Percentiles rank a stretch among this genome's conserved stretches.
Evolutionary conservation across 2,888 invertebrate species (phyloP).

Genomic region (Nycteola revayana): DNA sequence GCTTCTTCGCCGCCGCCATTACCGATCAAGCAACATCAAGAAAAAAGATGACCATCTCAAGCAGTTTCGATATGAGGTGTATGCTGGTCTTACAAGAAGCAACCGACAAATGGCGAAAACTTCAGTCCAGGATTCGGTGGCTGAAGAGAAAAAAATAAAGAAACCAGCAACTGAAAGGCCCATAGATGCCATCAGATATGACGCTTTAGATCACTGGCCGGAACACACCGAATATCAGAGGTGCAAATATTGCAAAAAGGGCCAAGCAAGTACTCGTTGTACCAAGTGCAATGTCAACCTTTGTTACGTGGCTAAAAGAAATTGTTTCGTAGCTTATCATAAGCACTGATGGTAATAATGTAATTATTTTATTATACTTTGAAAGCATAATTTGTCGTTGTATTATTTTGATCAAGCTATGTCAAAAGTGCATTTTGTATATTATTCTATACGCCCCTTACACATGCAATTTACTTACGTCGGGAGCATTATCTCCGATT

Average conservation of each 20-base stretch:
- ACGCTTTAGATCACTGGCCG: conserved; percentile 15
- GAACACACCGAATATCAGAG: conserved; percentile 12
- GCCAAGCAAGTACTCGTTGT: conserved; percentile 15
- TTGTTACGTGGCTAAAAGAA: no score
- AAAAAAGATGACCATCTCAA: conserved; percentile 4
- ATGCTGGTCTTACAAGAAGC: conserved; percentile 2
- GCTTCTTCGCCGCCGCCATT: background rate
- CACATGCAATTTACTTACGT: background rate
- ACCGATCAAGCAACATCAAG: background rate
- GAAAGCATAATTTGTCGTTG: no score
- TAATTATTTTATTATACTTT: background rate
- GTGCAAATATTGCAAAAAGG: conserved; percentile 16
- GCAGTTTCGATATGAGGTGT: conserved; percentile 17
- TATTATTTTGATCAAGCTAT: no score
- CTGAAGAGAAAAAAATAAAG: conserved; percentile 4
- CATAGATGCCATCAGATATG: conserved; percentile 13
- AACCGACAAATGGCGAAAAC: background rate
- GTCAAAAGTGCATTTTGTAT: no score
- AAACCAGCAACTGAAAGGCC: conserved; percentile 13
- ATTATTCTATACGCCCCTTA: background rate
- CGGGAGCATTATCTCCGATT: no score
- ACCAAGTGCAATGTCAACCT: no score
- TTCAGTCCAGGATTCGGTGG: background rate
- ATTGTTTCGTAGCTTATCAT: background rate
- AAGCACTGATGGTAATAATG: background rate